Evolutionary conservation across 2,888 invertebrate genomes (phyloP), one percentile per base, ranked within the genome.

Genomic region (Patella ulyssiponensis): DNA sequence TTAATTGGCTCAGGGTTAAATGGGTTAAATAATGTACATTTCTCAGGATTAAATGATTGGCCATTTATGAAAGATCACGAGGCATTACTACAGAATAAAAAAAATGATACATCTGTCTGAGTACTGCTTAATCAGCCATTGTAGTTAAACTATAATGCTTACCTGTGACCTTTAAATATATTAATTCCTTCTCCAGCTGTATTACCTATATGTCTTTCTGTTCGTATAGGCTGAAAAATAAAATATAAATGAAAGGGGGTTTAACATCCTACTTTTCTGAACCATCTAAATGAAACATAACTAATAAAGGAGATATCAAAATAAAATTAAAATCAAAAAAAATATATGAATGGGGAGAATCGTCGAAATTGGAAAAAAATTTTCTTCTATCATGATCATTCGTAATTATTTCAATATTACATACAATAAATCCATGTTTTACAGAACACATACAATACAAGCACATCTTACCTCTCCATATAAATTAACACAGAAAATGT

Each of bases 401-500:
- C n/a, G n/a, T n/a, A n/a, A n/a, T n/a, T n/a, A n/a, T n/a, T n/a
- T n/a, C n/a, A n/a, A n/a, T n/a, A n/a, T n/a, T n/a, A n/a, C n/a
- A 27, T 27, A 27, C 27, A 27, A 27, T 27, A 27, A 27, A 27
- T 27, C 2, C 27, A 27, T 27, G 27, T 27, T 27, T 3, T 27
- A 27, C 27, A 27, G 27, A 27, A 27, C 27, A 27, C 33, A n/a
- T n/a, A n/a, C n/a, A n/a, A 33, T 4, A 2, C 33, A 33, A 33
- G 4, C 33, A 2, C 4, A 69, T 73, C 81, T 74, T 81, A 87
- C 91, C 84, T 95, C 94, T 83, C 94, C 93, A 76, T 93, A 94
- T 44, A 97, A 92, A 88, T 94, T 93, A 79, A 95, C 94, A 84
- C 85, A 81, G 83, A 94, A 93, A 76, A 98, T 95, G 71, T 93